Evolutionary conservation across 2,797 vertebrate genomes (phyloP), one percentile per base, ranked within the genome.

Genomic region (Vireo griseus): DNA sequence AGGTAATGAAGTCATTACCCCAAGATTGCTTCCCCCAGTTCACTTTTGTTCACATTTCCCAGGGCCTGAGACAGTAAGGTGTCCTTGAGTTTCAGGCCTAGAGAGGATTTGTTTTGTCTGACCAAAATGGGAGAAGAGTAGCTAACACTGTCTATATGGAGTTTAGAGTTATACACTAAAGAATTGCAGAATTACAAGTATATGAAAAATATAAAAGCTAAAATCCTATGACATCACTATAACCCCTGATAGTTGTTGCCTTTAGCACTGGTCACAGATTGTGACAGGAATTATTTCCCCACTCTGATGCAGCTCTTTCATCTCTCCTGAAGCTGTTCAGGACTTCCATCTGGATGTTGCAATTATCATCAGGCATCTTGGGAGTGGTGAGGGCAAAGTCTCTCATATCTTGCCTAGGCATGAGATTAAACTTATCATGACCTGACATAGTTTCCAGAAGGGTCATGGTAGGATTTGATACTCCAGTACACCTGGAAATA

Each of bases 391-490:
- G 39, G 47, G 6, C 8, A 51, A 69, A 47, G 10, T 1, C 10
- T 8, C 6, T 65, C 5, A 2, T 25, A 22, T 29, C 25, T 67
- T 74, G 9, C 13, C 28, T 31, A 61, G 54, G 29, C 15, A 40
- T 39, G 45, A 28, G 3, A 40, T 50, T 80, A 9, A 77, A 6
- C 5, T 55, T 73, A 9, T 19, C 13, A 37, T 62, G 5, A 72
- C 9, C 29, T 80, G 13, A 15, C 4, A 5, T 16, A 0, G 0
- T 28, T 73, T 25, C 15, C 2, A 4, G 33, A 67, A 54, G 17
- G 6, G 13, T n/a, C 18, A 16, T 21, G 7, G 4, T 42, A 59
- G 24, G 4, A 5, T 74, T n/a, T 69, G 44, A 45, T 35, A 29
- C 26, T 42, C 10, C 12, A 9, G 5, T 19, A 33, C 29, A 39